Percentiles rank a stretch among this genome's conserved stretches.
Evolutionary conservation across 2,113 vertebrate species (phyloP).

Genomic region (Nestor notabilis): DNA sequence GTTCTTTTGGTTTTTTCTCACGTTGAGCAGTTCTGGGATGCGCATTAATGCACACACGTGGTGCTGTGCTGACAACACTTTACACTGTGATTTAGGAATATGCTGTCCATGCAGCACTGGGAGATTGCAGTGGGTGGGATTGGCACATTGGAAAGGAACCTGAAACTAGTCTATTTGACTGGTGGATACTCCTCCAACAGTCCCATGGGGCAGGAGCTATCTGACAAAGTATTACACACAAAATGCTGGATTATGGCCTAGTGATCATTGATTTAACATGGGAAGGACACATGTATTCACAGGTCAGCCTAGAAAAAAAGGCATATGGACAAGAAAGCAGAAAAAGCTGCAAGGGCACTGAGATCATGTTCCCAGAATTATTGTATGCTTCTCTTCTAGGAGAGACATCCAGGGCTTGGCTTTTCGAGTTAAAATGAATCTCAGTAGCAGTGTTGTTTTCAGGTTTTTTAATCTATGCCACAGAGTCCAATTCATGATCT

Average conservation of each 20-base stretch:
- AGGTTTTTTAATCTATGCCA: neutral
- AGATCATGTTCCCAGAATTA: neutral
- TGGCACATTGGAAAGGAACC: neutral
- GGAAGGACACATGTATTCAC: neutral
- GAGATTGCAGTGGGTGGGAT: neutral
- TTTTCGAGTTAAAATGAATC: neutral
- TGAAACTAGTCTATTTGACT: neutral
- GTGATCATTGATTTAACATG: neutral
- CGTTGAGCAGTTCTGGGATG: conserved; percentile 5
- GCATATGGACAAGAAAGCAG: neutral
- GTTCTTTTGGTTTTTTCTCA: conserved; percentile 61
- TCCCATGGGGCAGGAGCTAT: neutral
- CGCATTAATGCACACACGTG: neutral
- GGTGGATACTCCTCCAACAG: neutral
- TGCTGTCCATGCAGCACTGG: neutral
- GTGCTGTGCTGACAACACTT: conserved; percentile 10
- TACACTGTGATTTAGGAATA: neutral
- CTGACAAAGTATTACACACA: neutral
- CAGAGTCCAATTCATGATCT: neutral
- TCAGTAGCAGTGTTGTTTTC: neutral
- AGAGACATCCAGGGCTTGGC: neutral
- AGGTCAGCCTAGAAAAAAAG: neutral
- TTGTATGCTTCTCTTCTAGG: neutral
- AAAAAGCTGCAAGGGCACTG: neutral
- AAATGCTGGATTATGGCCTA: neutral